Conservation (phyloP, 2,888 invertebrate species). For the Andrena hattorfiana region DNA sequence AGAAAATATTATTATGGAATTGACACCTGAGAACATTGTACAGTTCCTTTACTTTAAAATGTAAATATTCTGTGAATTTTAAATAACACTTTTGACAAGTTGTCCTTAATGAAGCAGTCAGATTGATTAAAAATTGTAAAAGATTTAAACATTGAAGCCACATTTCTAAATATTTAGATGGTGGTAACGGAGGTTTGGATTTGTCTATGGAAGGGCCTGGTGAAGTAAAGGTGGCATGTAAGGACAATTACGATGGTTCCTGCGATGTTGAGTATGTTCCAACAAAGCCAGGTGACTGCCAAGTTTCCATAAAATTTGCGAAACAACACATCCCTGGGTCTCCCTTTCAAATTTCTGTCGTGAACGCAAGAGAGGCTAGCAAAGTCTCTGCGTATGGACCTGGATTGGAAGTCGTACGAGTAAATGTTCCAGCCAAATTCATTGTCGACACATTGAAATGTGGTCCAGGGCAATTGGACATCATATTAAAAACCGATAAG, state of each 20-base stretch:
- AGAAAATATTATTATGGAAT: too few relatives aligned
- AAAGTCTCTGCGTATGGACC: slow-evolving; percentile 92
- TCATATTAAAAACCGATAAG: slow-evolving; percentile 88
- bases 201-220: slow-evolving; percentile 94
- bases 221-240: slow-evolving; percentile 93
- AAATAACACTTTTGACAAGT: too few relatives aligned
- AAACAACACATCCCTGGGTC: slow-evolving; percentile 94
- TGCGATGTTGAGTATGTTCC: slow-evolving; percentile 94
- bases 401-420: slow-evolving; percentile 91
- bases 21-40: too few relatives aligned
- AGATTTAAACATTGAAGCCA: not conserved
- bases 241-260: slow-evolving; percentile 94
- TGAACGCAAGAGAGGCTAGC: slow-evolving; percentile 86
- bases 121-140: too few relatives aligned
- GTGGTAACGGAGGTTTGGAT: slow-evolving; percentile 93
- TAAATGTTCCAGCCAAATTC: slow-evolving; percentile 90
- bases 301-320: slow-evolving; percentile 93
- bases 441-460: slow-evolving; percentile 91
- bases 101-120: too few relatives aligned
- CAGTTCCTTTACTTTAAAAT: too few relatives aligned
- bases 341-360: slow-evolving; percentile 89
- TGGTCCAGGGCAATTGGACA: slow-evolving; percentile 90
- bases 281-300: slow-evolving; percentile 92
- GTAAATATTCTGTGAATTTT: too few relatives aligned
- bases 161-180: slow-evolving; percentile 85